These are phyloP conservation scores for Triplophysa siluroides DNA, from an alignment of 2,113 vertebrate genomes.

Conservation along the genomic window DNA sequence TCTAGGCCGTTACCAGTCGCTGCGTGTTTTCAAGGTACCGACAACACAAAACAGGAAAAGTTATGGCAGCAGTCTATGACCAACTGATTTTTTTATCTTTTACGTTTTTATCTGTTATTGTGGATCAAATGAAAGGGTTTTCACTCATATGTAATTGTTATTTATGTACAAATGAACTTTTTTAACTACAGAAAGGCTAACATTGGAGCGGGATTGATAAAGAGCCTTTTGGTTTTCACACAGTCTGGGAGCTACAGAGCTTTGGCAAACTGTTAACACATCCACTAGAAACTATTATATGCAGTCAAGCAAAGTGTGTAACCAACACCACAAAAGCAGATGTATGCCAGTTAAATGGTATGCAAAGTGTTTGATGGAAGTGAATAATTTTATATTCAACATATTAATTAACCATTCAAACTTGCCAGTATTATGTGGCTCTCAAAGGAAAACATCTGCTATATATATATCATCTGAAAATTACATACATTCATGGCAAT, in stretches of 20 bases:
- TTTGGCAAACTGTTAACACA: constrained; percentile 56
- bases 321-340: not conserved
- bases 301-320: constrained; percentile 8
- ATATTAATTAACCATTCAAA: not conserved
- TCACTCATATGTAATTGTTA: constrained; percentile 8
- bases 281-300: constrained; percentile 1
- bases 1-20: constrained; percentile 1
- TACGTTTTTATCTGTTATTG: constrained; percentile 15
- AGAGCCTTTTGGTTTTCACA: constrained; percentile 64
- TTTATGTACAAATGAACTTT: not conserved
- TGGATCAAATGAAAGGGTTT: constrained; percentile 1
- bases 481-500: not conserved
- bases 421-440: not conserved
- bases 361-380: not conserved
- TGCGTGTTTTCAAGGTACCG: constrained; percentile 4
- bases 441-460: not conserved
- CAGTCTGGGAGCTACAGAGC: constrained; percentile 50
- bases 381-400: not conserved
- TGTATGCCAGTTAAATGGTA: not conserved
- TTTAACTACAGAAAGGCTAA: too few relatives aligned
- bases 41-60: constrained; percentile 15
- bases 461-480: not conserved
- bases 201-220: constrained; percentile 63
- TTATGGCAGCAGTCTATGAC: not conserved
- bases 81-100: constrained; percentile 8